Percentiles rank a stretch among this genome's conserved stretches.
These are phyloP conservation scores for Atractosteus spatula DNA, from an alignment of 2,113 vertebrate genomes.

Conservation along the genomic window DNA sequence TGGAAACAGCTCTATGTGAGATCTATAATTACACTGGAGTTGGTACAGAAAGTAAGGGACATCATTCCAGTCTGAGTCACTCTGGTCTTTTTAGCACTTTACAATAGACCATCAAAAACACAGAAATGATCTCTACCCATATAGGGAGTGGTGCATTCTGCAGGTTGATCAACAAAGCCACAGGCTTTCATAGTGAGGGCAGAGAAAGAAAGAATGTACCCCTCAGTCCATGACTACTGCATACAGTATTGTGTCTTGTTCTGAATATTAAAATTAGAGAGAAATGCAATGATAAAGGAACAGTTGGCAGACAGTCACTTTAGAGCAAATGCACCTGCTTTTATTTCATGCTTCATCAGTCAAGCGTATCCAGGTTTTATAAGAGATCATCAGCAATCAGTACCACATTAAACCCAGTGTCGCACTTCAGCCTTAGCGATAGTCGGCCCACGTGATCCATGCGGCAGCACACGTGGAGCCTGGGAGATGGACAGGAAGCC, in stretches of 20 bases:
- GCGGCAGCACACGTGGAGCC: not conserved
- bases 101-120: not conserved
- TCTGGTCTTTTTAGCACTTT: constrained; percentile 9
- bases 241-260: not conserved
- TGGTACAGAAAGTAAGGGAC: constrained; percentile 22
- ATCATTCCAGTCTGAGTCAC: constrained; percentile 35
- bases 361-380: constrained; percentile 1
- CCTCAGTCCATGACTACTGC: not conserved
- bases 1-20: constrained; percentile 22
- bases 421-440: not conserved
- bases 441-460: not conserved
- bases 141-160: too few relatives aligned
- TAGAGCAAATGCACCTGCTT: constrained; percentile 12
- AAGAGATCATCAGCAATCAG: constrained; percentile 1
- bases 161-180: too few relatives aligned
- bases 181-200: too few relatives aligned
- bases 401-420: not conserved
- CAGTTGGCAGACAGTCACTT: not conserved
- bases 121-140: not conserved
- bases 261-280: not conserved
- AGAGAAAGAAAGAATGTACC: too few relatives aligned
- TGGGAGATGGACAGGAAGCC: not conserved
- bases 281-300: not conserved
- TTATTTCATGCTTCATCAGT: not conserved
- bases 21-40: constrained; percentile 36